phyloP scores from a whole-genome alignment of 1,140 invertebrate species.

The Oppia nitens region DNA sequence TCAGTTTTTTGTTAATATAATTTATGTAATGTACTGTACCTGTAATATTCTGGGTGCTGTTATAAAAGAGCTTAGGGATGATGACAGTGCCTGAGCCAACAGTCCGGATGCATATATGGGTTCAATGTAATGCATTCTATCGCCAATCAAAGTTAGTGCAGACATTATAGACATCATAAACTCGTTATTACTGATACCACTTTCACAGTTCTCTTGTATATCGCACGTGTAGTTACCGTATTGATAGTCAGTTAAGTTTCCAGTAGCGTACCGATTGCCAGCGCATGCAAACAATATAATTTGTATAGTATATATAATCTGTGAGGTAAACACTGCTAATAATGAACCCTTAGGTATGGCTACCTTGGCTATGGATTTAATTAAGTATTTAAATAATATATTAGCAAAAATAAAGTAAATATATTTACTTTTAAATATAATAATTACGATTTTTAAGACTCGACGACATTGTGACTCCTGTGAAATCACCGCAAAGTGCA shows the following conservation, averaged over 20 bases:
- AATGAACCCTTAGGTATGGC: constrained; percentile 59
- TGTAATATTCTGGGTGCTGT: constrained; percentile 36
- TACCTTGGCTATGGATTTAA: constrained; percentile 18
- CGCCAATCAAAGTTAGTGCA: constrained; percentile 30
- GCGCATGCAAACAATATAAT: constrained; percentile 54
- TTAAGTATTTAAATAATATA: background rate
- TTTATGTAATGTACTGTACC: constrained; percentile 29
- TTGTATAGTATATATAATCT: constrained; percentile 62
- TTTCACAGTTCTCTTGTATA: background rate
- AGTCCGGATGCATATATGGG: constrained; percentile 41
- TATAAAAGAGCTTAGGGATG: constrained; percentile 41
- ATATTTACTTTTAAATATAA: background rate
- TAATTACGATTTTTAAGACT: constrained; percentile 24
- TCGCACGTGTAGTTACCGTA: background rate
- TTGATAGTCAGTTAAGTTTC: constrained; percentile 23
- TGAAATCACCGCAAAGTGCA: constrained; percentile 36
- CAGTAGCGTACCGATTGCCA: constrained; percentile 55
- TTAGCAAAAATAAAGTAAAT: background rate
- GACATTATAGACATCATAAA: constrained; percentile 17
- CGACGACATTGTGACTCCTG: constrained; percentile 39
- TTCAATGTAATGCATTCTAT: constrained; percentile 32
- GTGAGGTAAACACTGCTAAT: constrained; percentile 64
- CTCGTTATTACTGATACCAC: constrained; percentile 10
- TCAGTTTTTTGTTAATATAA: too few species aligned
- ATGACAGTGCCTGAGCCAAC: constrained; percentile 42